phyloP scores from a whole-genome alignment of 23 tunicate species.

The Styela clava region DNA sequence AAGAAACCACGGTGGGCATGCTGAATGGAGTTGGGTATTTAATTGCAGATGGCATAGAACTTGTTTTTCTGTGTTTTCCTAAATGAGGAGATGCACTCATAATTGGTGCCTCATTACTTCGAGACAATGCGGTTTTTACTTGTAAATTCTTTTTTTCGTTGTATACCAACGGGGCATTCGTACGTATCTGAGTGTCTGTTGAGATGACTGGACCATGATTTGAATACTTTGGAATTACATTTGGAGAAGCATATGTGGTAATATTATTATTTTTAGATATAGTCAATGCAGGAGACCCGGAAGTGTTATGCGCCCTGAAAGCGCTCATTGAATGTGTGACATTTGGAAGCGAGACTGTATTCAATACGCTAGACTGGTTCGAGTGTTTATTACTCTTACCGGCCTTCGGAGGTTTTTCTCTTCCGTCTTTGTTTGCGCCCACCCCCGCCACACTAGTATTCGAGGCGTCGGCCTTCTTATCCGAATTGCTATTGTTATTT shows the following conservation, averaged over 20 bases:
- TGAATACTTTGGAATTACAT: not conserved
- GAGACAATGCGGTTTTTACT: not conserved
- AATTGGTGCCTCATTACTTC: not conserved
- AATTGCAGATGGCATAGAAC: slow-evolving; percentile 3
- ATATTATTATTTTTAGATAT: not conserved
- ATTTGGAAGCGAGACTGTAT: not conserved
- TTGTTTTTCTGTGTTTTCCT: slow-evolving; percentile 8
- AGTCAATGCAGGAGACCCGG: not conserved
- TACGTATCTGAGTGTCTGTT: not conserved
- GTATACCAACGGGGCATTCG: not conserved
- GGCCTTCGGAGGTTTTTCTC: slow-evolving; percentile 13
- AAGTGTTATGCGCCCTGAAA: not conserved
- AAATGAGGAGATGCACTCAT: not conserved
- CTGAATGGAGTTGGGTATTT: not conserved
- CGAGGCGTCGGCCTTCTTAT: not conserved
- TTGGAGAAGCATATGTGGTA: not conserved
- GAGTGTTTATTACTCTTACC: slow-evolving; percentile 1
- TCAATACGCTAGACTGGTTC: not conserved
- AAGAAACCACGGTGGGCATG: not conserved
- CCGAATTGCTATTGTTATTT: slow-evolving; percentile 1
- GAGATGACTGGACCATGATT: not conserved
- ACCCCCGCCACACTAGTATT: not conserved
- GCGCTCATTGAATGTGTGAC: slow-evolving; percentile 2
- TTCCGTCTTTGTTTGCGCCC: not conserved
- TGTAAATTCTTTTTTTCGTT: not conserved